Evolutionary conservation across 2,888 invertebrate genomes (phyloP), one percentile per base, ranked within the genome.

Genomic region (Gisinianus flammeolus): DNA sequence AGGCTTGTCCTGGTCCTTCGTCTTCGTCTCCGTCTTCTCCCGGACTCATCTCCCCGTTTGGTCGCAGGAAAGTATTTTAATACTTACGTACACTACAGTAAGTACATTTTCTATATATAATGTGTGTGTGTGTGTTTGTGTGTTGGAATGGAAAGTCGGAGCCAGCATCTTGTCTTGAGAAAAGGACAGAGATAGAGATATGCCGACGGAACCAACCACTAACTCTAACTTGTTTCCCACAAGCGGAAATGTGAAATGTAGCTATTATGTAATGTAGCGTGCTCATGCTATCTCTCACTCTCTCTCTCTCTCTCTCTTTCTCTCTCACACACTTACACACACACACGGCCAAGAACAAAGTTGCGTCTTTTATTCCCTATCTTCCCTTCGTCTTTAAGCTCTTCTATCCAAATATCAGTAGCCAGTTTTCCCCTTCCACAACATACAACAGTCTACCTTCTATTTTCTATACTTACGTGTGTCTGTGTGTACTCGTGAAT

Each of bases 161-260:
- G 28, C 6, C n/a, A 10, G 31, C 19, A n/a, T n/a, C 33, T n/a
- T 24, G 71, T 71, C 71, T 71, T 71, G 58, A 30, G 54, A 58
- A 56, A 52, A 70, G 24, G 52, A 70, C 16, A 58, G 26, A 35
- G 44, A 52, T 16, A 30, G 1, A 22, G 31, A 67, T n/a, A 68
- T 68, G 68, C 68, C 44, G 68, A 44, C 68, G 6, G 22, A 24
- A 68, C 68, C 24, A 22, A 64, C 16, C 22, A 24, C 5, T 26
- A n/a, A 58, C 58, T 58, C 22, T 1, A 26, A n/a, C 56, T 28
- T 54, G 0, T 52, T 70, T 70, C 70, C 54, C 70, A 70, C 70
- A 73, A 73, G 73, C 73, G 73, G 73, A 73, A 73, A 73, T 73
- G 64, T 73, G 28, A 73, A 69, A 69, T 69, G 70, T 70, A 70